Conservation (phyloP, 2,113 vertebrate species). For the Noturus placidus region DNA sequence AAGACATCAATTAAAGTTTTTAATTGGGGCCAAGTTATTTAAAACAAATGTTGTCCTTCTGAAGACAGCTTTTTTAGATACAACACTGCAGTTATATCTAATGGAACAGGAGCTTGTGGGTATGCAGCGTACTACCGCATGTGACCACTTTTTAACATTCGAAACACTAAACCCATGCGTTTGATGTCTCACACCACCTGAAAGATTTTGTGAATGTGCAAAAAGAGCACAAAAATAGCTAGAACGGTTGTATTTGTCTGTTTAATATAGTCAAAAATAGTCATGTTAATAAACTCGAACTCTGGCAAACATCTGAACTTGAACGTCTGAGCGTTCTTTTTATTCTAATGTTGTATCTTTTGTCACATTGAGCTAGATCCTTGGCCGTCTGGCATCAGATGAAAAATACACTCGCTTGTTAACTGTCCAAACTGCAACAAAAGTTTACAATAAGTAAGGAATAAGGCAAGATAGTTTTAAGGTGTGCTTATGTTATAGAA, state of each 20-base stretch:
- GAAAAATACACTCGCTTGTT: not conserved
- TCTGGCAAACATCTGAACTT: not conserved
- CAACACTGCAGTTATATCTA: not conserved
- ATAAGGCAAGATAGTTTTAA: not conserved
- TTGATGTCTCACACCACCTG: not conserved
- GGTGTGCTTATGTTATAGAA: not conserved
- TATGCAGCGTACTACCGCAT: not conserved
- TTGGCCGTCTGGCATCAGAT: not conserved
- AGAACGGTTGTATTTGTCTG: not conserved
- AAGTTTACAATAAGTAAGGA: not conserved
- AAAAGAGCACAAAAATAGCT: not conserved
- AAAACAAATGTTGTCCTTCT: conserved; percentile 60
- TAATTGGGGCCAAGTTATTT: conserved; percentile 67
- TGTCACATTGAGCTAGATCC: not conserved
- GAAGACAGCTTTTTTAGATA: conserved; percentile 39
- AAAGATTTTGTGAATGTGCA: not conserved
- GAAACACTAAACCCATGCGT: not conserved
- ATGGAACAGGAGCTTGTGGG: not conserved
- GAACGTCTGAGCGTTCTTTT: not conserved
- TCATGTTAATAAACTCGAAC: not conserved
- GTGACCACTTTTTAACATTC: not conserved
- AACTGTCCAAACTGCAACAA: not conserved
- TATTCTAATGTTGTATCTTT: not conserved
- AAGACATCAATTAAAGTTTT: conserved; percentile 68
- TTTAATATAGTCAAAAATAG: not conserved